Conservation (phyloP, 2,888 invertebrate species). For the Cantharis lateralis region DNA sequence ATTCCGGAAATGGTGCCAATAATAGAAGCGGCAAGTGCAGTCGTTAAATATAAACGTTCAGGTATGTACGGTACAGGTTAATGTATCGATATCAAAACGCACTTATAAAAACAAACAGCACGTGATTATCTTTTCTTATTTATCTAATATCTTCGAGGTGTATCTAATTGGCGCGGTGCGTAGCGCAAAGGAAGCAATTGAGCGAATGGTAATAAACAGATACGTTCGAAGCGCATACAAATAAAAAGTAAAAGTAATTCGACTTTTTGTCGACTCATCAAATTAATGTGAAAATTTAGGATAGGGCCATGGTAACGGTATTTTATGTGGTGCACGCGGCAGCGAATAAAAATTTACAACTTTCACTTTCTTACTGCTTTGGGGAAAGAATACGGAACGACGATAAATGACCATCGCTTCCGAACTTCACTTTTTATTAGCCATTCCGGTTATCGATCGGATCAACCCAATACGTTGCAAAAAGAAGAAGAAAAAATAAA, state of each 20-base stretch:
- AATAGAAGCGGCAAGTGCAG: conserved; percentile 21
- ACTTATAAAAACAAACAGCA: conserved; percentile 43
- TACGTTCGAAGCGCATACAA: background rate
- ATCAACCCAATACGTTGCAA: background rate
- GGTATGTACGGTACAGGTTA: conserved; percentile 35
- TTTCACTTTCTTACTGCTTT: background rate
- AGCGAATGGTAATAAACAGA: background rate
- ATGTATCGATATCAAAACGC: conserved; percentile 43
- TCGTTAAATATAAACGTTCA: conserved; percentile 22
- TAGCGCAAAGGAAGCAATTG: background rate
- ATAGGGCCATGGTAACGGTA: background rate
- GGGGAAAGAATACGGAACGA: background rate
- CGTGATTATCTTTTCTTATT: conserved; percentile 31
- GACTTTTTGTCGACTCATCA: background rate
- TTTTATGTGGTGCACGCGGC: background rate
- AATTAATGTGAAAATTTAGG: background rate
- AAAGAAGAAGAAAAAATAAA: background rate
- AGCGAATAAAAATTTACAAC: background rate
- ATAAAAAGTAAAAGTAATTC: background rate
- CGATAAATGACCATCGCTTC: background rate
- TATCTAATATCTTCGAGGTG: conserved; percentile 6
- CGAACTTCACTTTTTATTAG: background rate
- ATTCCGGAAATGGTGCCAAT: conserved; percentile 25
- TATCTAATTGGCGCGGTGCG: background rate
- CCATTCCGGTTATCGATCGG: background rate